Evolutionary conservation across 2,797 vertebrate genomes (phyloP).

Genomic region (Tragelaphus oryx): DNA sequence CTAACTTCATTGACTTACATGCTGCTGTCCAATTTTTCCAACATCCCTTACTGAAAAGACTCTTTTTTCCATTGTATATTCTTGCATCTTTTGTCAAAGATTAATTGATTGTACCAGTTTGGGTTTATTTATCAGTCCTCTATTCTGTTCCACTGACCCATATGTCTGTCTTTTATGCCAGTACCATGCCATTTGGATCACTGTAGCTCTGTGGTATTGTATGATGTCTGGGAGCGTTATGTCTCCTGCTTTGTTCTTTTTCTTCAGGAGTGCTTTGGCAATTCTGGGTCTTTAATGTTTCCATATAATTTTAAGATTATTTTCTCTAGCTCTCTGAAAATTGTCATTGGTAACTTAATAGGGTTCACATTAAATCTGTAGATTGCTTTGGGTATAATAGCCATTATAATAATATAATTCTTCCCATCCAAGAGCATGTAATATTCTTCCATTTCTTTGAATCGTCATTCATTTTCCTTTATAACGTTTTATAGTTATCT

Average conservation of each 20-base stretch:
- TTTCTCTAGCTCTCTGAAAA: neutral
- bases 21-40: neutral
- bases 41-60: neutral
- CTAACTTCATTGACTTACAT: neutral
- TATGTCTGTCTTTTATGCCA: neutral
- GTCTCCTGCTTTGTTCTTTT: neutral
- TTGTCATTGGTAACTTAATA: neutral
- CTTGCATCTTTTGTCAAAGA: neutral
- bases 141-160: neutral
- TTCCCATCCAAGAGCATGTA: neutral
- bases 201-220: neutral
- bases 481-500: neutral
- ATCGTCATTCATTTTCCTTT: neutral
- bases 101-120: neutral
- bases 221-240: neutral
- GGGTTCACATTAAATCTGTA: neutral
- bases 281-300: neutral
- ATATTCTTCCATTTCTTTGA: neutral
- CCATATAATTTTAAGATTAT: neutral
- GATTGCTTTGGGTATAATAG: neutral
- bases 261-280: neutral
- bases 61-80: neutral
- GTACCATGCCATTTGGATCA: neutral
- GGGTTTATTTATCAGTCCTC: neutral
- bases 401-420: neutral